Base-by-base conservation (phyloP, 2,888 invertebrate species). In the Dasysyrphus tricinctus region DNA sequence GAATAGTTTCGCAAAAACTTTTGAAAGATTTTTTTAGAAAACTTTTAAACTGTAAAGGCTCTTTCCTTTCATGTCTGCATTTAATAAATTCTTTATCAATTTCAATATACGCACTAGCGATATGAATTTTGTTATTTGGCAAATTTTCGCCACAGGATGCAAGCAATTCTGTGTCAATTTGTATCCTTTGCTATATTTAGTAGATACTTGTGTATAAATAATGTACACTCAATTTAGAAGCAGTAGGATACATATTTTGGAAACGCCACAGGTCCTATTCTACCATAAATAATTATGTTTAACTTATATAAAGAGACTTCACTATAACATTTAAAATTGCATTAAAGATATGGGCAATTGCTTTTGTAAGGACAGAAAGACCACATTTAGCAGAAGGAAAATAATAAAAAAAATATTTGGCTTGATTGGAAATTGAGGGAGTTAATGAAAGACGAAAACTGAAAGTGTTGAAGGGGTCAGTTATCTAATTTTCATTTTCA, bases 71-170 rank as follows among this genome's bases (percentile, higher is more conserved):
- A 44, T n/a, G 44, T n/a, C 44, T 44, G n/a, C n/a, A 44, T n/a
- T 44, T 7, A 44, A n/a, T n/a, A 44, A 44, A 8, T 44, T 44
- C 44, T n/a, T 44, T 44, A n/a, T 44, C n/a, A 44, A 44, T 44
- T n/a, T 2, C n/a, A 7, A 6, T 6, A n/a, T 6, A 44, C 44
- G n/a, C 44, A 44, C 44, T n/a, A 42, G n/a, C 7, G n/a, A 44
- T n/a, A 44, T 44, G n/a, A n/a, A n/a, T 44, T 44, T 44, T 44
- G 2, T n/a, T 44, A 44, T n/a, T 44, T 7, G n/a, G 8, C 44
- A 44, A 44, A 44, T 44, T 44, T 44, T 44, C n/a, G n/a, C 44
- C 44, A 44, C 44, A 44, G 44, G n/a, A n/a, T 7, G 44, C n/a
- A 44, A 44, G n/a, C n/a, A 44, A 44, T 44, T 44, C 7, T 44